Conservation (phyloP, 2,113 vertebrate genomes). For the Ochotona princeps region DNA sequence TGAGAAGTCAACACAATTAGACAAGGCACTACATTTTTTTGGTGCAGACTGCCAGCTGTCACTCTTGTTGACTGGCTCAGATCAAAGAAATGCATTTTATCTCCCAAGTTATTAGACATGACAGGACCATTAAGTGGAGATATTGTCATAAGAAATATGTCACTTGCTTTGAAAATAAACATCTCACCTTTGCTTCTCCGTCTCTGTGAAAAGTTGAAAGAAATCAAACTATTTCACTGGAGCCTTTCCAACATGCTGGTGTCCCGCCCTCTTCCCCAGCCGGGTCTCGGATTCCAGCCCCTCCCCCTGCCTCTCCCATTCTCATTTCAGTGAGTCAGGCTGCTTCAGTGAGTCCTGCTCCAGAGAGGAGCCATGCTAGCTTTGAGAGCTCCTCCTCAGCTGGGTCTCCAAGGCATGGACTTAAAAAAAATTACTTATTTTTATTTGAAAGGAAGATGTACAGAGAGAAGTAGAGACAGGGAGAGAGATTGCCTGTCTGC, state of each 20-base stretch:
- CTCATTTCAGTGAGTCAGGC: background rate
- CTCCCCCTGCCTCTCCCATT: background rate
- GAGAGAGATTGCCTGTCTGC: too few relatives aligned
- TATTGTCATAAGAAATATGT: slow-evolving; percentile 83
- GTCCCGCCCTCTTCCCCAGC: slow-evolving; percentile 19
- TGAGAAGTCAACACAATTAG: slow-evolving; percentile 82
- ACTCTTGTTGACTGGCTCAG: slow-evolving; percentile 77
- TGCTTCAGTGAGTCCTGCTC: background rate
- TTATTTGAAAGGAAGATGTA: too few relatives aligned
- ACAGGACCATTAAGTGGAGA: slow-evolving; percentile 77
- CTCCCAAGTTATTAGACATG: slow-evolving; percentile 78
- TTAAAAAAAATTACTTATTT: background rate
- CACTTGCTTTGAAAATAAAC: slow-evolving; percentile 83
- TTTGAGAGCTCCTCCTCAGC: background rate
- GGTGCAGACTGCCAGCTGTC: slow-evolving; percentile 80
- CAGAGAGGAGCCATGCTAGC: background rate
- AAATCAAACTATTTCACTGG: slow-evolving; percentile 75
- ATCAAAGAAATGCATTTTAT: slow-evolving; percentile 80
- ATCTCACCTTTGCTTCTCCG: slow-evolving; percentile 79
- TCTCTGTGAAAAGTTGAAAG: slow-evolving; percentile 72
- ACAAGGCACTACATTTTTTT: slow-evolving; percentile 78
- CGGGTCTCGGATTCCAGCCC: background rate
- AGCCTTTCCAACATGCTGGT: slow-evolving; percentile 46
- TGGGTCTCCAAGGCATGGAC: slow-evolving; percentile 13
- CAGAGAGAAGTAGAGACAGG: too few relatives aligned